phyloP scores from a whole-genome alignment of 2,888 invertebrate genomes.

The Gymnocheta viridis region DNA sequence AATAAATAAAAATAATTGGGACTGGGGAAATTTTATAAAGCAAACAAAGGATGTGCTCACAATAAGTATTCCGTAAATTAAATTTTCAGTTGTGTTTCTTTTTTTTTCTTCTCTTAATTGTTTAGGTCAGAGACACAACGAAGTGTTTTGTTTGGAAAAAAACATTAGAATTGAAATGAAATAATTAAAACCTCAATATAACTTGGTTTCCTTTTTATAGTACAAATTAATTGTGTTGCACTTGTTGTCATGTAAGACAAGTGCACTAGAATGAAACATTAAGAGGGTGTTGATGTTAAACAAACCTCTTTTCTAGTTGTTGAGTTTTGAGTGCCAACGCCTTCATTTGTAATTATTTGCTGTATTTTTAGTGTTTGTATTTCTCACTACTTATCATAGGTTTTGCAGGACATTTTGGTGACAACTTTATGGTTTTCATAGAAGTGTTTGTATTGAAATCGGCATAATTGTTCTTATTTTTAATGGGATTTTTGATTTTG shows the following conservation, averaged over 20 bases:
- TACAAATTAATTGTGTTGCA: constrained; percentile 35
- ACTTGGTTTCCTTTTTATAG: constrained; percentile 12
- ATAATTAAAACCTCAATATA: constrained; percentile 38
- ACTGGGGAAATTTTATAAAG: constrained; percentile 10
- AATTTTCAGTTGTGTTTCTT: constrained; percentile 48
- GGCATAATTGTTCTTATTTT: constrained; percentile 25
- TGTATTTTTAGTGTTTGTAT: constrained; percentile 1
- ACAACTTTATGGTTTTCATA: constrained; percentile 57
- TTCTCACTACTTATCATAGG: constrained; percentile 70
- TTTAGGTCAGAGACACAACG: constrained; percentile 17
- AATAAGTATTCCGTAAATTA: constrained; percentile 2
- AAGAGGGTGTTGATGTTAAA: constrained; percentile 39
- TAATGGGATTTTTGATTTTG: neutral
- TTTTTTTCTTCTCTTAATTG: neutral
- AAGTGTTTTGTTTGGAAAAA: neutral
- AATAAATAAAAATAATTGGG: constrained; percentile 8
- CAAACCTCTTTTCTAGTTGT: constrained; percentile 8
- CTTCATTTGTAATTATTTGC: constrained; percentile 6
- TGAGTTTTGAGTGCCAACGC: constrained; percentile 40
- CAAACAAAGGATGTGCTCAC: constrained; percentile 32
- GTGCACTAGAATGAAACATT: neutral
- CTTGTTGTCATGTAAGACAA: constrained; percentile 51
- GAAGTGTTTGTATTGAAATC: constrained; percentile 28
- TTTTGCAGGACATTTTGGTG: constrained; percentile 69
- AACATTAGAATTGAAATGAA: constrained; percentile 34